Evolutionary conservation across 2,888 invertebrate species (phyloP), one percentile per base, ranked within the genome.

Genomic region (Thera britannica): DNA sequence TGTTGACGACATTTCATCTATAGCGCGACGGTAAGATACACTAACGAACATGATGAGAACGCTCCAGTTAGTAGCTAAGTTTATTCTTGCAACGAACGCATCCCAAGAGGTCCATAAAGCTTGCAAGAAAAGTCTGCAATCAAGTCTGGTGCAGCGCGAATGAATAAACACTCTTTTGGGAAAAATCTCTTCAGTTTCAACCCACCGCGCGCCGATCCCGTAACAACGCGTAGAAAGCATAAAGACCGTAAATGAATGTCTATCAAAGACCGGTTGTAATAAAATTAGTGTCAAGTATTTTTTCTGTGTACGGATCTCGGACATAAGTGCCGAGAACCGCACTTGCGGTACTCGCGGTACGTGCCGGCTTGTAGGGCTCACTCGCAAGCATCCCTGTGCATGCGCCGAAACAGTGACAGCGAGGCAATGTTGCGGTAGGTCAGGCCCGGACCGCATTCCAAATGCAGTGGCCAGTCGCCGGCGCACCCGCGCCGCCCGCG

Each of bases 381-480:
- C 41, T 62, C 51, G 62, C 62, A 61, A 58, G 49, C 63, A 70
- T 63, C 70, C 57, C 62, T 65, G 59, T 57, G 69, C 59, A 88
- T 77, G 85, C 84, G 84, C 85, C 86, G 86, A 88, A 90, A 86
- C 86, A 89, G 90, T 88, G 89, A 87, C 89, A 86, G 84, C 82
- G 76, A 57, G 66, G 52, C 56, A 60, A 62, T 83, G 85, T 92
- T 93, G 90, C 78, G 89, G 89, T 87, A 90, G 89, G 89, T 89
- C 88, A 87, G 82, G 81, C 83, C 79, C 79, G 75, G 83, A 86
- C 88, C 85, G 87, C 91, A 90, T 87, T 88, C 90, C 86, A 77
- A 78, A 75, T 87, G 84, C 85, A 83, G 80, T 81, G 84, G 70
- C 73, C 73, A 65, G 62, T 59, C 79, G 80, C 75, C 79, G 80